Evolutionary conservation across 2,113 vertebrate species (phyloP).

Genomic region (Poecile atricapillus): DNA sequence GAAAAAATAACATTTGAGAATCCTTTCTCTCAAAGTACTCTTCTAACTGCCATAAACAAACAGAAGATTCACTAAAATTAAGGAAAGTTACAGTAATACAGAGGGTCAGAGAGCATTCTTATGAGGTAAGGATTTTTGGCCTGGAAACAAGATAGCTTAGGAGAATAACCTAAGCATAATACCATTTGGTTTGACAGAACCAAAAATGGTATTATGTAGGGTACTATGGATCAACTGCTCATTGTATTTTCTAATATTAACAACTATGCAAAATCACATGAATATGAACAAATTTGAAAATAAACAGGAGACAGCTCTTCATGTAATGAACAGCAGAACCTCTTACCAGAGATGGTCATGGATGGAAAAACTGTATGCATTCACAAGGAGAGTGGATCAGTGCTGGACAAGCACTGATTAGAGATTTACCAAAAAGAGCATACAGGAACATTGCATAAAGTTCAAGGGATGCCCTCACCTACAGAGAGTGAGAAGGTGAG

Average conservation of each 20-base stretch:
- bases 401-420: neutral
- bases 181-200: too few species aligned
- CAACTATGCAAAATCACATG: rapidly evolving
- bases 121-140: neutral
- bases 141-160: neutral
- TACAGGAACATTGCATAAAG: neutral
- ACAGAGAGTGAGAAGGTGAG: neutral
- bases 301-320: neutral
- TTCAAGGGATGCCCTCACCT: neutral
- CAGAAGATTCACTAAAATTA: neutral
- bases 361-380: neutral
- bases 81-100: neutral
- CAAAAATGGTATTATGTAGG: neutral
- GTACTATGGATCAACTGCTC: neutral
- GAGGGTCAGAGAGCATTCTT: neutral
- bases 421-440: neutral
- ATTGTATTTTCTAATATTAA: neutral
- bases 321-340: neutral
- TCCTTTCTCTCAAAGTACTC: neutral
- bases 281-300: neutral
- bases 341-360: neutral
- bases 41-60: neutral
- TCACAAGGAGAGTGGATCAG: neutral
- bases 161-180: too few species aligned
- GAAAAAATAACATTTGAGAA: neutral